phyloP scores from a whole-genome alignment of 2,113 vertebrate genomes.

The Osmerus mordax region DNA sequence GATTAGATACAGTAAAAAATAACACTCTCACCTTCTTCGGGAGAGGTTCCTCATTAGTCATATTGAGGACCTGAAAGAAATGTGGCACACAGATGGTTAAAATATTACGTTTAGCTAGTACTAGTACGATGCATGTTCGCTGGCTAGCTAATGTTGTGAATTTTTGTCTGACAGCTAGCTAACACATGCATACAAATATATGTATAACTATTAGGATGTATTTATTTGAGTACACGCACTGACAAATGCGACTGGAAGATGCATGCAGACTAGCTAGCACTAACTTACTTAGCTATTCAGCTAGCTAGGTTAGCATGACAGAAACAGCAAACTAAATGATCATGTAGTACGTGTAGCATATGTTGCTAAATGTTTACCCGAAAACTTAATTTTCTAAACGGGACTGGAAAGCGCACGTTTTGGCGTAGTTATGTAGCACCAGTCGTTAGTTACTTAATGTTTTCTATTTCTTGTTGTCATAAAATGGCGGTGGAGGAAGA shows the following conservation, averaged over 20 bases:
- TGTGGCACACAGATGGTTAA: not conserved
- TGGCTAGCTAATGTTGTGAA: not conserved
- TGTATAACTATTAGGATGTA: too few species aligned
- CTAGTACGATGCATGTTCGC: not conserved
- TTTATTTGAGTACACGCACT: too few species aligned
- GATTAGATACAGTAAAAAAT: constrained; percentile 3
- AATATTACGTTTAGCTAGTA: not conserved
- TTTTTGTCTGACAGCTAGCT: not conserved
- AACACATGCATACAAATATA: not conserved
- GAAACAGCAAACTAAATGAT: not conserved
- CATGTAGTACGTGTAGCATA: not conserved
- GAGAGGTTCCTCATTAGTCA: constrained; percentile 99
- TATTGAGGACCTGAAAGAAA: constrained; percentile 76
- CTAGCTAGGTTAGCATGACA: too few species aligned
- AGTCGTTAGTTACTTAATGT: constrained; percentile 23
- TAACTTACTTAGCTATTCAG: too few species aligned
- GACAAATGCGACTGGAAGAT: too few species aligned
- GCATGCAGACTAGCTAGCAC: too few species aligned
- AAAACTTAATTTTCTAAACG: not conserved
- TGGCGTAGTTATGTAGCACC: not conserved
- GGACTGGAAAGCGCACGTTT: too few species aligned
- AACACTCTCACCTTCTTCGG: constrained; percentile 88
- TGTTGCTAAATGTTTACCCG: not conserved
- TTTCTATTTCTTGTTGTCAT: constrained; percentile 71
- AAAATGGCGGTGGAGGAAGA: constrained; percentile 82